Evolutionary conservation across 2,113 vertebrate genomes (phyloP).

Genomic region (Sinocyclocheilus rhinocerous): DNA sequence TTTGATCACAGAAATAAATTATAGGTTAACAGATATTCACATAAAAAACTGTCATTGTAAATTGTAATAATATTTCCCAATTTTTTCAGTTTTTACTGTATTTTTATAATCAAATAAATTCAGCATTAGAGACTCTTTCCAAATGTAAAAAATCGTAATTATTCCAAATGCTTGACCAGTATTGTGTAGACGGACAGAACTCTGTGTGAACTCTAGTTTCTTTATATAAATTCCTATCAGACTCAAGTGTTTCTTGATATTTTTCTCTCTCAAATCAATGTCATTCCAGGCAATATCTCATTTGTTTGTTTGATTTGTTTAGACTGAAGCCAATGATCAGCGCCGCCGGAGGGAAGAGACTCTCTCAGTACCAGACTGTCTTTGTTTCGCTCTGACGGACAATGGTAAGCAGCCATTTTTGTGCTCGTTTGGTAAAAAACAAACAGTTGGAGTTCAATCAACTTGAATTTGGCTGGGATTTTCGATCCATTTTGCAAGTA

Average conservation of each 20-base stretch:
- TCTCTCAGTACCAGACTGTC: not conserved
- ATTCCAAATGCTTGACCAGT: not conserved
- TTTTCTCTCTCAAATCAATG: not conserved
- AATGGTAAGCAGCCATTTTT: not conserved
- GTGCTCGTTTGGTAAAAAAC: not conserved
- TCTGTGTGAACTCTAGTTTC: not conserved
- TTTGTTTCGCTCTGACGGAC: constrained; percentile 1
- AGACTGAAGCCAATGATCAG: not conserved
- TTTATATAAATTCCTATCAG: too few relatives aligned
- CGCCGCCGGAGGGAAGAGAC: not conserved
- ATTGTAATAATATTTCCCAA: not conserved
- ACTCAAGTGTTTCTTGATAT: not conserved
- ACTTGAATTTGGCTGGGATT: not conserved
- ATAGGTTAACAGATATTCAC: not conserved
- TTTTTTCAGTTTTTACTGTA: not conserved
- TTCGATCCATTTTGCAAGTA: not conserved
- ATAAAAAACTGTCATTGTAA: not conserved
- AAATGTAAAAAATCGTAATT: not conserved
- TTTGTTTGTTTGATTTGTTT: constrained; percentile 27
- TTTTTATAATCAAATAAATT: not conserved
- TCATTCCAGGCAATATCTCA: not conserved
- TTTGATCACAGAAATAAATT: not conserved
- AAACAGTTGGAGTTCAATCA: constrained; percentile 20
- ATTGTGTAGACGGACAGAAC: not conserved
- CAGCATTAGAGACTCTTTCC: not conserved